Evolutionary conservation across 2,113 vertebrate species (phyloP).

Genomic region (Perca fluviatilis): DNA sequence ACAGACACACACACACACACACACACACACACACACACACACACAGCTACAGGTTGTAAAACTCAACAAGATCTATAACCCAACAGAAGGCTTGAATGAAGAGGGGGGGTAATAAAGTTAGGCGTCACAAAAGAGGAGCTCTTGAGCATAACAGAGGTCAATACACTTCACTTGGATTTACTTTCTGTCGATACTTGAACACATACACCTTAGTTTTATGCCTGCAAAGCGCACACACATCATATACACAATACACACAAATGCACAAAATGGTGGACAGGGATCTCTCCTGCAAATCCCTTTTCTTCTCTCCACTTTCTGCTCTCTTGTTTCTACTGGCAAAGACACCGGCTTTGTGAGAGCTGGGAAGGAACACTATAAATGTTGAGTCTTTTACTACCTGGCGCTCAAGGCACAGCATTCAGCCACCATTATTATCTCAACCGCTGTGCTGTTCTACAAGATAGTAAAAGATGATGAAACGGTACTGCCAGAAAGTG

Average conservation of each 20-base stretch:
- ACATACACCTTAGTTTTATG: background rate
- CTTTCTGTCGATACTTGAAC: slow-evolving; percentile 49
- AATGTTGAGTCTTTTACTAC: slow-evolving; percentile 78
- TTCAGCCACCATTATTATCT: slow-evolving; percentile 76
- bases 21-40: slow-evolving; percentile 41
- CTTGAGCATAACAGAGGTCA: slow-evolving; percentile 61
- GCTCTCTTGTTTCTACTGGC: slow-evolving; percentile 37
- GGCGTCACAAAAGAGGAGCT: slow-evolving; percentile 71
- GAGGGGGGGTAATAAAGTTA: slow-evolving; percentile 69
- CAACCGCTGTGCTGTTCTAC: slow-evolving; percentile 74
- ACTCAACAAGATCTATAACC: slow-evolving; percentile 76
- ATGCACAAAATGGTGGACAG: slow-evolving; percentile 41
- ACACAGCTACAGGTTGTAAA: slow-evolving; percentile 73
- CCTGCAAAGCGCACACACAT: background rate
- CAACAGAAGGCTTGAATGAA: slow-evolving; percentile 68
- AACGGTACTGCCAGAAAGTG: slow-evolving; percentile 33
- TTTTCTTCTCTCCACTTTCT: slow-evolving; percentile 27
- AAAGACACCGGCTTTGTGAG: slow-evolving; percentile 29
- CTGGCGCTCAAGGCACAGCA: slow-evolving; percentile 67
- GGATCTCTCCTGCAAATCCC: slow-evolving; percentile 15
- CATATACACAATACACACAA: background rate
- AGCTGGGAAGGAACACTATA: slow-evolving; percentile 60
- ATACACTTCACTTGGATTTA: slow-evolving; percentile 53
- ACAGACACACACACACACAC: slow-evolving; percentile 38
- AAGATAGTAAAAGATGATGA: slow-evolving; percentile 78